phyloP scores from a whole-genome alignment of 2,888 invertebrate species.

The Pheosia gnoma region DNA sequence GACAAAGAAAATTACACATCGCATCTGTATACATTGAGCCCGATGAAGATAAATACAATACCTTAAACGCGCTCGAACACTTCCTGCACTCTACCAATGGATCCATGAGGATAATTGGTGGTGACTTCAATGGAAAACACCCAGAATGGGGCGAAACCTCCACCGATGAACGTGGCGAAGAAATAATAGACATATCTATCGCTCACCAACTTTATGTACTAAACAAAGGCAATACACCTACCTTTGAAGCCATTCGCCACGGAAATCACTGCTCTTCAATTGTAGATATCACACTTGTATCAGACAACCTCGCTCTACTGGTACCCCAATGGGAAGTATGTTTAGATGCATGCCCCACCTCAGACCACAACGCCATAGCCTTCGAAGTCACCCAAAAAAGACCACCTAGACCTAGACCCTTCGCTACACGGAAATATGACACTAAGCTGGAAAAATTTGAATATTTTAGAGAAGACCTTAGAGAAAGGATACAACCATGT shows the following conservation, averaged over 20 bases:
- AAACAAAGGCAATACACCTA: neutral
- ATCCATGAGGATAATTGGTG: neutral
- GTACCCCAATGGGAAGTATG: neutral
- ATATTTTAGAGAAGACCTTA: neutral
- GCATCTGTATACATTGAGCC: neutral
- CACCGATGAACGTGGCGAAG: neutral
- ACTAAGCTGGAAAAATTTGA: neutral
- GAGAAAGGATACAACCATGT: neutral
- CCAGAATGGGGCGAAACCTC: neutral
- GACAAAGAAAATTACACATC: neutral
- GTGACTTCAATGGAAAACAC: neutral
- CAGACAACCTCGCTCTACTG: neutral
- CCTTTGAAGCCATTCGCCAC: neutral
- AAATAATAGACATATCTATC: neutral
- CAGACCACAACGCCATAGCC: neutral
- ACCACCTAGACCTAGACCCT: neutral
- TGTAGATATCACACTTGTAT: neutral
- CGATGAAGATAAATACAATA: neutral
- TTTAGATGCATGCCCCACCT: neutral
- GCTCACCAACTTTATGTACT: neutral
- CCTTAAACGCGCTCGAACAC: neutral
- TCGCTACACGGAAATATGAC: neutral
- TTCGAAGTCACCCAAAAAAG: neutral
- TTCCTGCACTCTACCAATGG: neutral
- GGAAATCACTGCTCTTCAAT: neutral